Percentiles rank a stretch among this genome's conserved stretches.
Evolutionary conservation across 2,113 vertebrate species (phyloP).

Genomic region (Myrmecobius fasciatus): DNA sequence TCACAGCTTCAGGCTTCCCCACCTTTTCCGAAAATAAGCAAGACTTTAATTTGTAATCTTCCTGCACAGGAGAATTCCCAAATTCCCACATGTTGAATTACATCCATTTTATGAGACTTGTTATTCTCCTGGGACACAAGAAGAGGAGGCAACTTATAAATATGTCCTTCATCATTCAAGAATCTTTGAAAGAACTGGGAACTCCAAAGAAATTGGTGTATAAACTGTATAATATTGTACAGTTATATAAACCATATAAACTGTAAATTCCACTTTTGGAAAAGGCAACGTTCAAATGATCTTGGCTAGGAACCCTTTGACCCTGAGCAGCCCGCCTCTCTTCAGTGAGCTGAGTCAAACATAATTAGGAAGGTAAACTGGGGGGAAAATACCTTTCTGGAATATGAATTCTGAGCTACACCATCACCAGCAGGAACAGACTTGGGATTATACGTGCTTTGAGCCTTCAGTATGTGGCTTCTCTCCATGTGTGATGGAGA

Average conservation of each 20-base stretch:
- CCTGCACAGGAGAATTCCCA: slow-evolving; percentile 35
- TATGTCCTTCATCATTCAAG: slow-evolving; percentile 5
- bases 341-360: not conserved
- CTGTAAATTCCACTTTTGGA: not conserved
- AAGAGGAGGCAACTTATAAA: slow-evolving; percentile 39
- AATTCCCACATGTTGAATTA: slow-evolving; percentile 30
- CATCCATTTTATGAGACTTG: slow-evolving; percentile 43
- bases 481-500: not conserved
- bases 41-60: slow-evolving; percentile 1
- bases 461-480: not conserved
- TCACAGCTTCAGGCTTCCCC: slow-evolving; percentile 47
- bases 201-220: not conserved
- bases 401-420: not conserved
- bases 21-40: slow-evolving; percentile 66
- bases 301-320: not conserved
- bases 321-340: not conserved
- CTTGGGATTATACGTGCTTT: slow-evolving; percentile 17
- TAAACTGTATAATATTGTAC: too few relatives aligned
- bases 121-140: slow-evolving; percentile 13
- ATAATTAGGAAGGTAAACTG: not conserved
- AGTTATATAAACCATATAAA: too few relatives aligned
- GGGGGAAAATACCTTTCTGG: not conserved
- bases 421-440: not conserved
- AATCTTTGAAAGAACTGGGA: slow-evolving; percentile 47
- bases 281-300: not conserved